Evolutionary conservation across 2,113 vertebrate genomes (phyloP).

Genomic region (Nothoprocta pentlandii): DNA sequence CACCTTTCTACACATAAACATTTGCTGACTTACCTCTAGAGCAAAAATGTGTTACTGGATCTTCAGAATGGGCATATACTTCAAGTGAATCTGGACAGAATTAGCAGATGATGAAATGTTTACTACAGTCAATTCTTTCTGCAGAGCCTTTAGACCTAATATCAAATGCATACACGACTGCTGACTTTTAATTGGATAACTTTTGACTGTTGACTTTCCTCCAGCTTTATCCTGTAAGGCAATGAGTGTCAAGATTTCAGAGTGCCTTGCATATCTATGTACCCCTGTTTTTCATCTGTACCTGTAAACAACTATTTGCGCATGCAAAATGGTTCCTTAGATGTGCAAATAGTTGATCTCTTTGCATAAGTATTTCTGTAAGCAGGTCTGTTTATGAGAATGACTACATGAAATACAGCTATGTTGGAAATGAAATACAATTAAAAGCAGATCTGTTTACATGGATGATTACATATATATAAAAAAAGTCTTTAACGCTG

Average conservation of each 20-base stretch:
- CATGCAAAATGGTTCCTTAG: conserved; percentile 55
- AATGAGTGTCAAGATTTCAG: conserved; percentile 53
- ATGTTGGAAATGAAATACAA: conserved; percentile 42
- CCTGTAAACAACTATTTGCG: conserved; percentile 52
- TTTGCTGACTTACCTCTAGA: conserved; percentile 32
- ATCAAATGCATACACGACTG: conserved; percentile 61
- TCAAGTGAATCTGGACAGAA: conserved; percentile 61
- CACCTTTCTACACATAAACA: conserved; percentile 14
- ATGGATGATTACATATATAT: not conserved
- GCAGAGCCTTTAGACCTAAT: conserved; percentile 58
- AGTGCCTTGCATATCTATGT: conserved; percentile 27
- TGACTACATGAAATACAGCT: conserved; percentile 15
- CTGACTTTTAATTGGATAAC: conserved; percentile 52
- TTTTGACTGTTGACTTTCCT: conserved; percentile 61
- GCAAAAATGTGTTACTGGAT: conserved; percentile 27
- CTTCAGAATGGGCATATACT: not conserved
- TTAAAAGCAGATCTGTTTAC: conserved; percentile 31
- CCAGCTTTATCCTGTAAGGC: conserved; percentile 50
- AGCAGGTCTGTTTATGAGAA: conserved; percentile 38
- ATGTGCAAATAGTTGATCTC: conserved; percentile 48
- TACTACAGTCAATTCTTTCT: conserved; percentile 51
- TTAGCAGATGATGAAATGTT: conserved; percentile 60
- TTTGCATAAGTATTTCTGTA: conserved; percentile 48
- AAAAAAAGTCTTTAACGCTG: not conserved
- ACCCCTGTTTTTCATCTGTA: conserved; percentile 2